phyloP scores from a whole-genome alignment of 1,140 invertebrate species.

The Aculops lycopersici region DNA sequence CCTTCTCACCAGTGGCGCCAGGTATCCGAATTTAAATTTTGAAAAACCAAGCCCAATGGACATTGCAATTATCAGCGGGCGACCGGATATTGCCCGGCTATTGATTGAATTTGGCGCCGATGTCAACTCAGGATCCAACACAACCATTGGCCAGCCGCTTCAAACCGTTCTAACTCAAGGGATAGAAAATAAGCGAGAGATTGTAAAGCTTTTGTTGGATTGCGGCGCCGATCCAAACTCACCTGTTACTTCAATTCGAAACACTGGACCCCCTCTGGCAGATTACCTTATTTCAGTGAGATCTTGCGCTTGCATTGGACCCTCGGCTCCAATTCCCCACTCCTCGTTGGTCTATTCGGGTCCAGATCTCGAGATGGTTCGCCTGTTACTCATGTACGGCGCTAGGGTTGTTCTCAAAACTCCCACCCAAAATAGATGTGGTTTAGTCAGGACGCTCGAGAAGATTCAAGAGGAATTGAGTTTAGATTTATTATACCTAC shows the following conservation, averaged over 20 bases:
- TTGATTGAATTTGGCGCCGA: conserved; percentile 28
- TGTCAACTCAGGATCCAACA: conserved; percentile 36
- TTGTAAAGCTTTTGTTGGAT: conserved; percentile 30
- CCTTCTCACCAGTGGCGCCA: conserved; percentile 44
- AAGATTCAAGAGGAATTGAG: neutral
- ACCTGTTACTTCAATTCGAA: conserved; percentile 24
- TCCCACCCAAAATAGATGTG: conserved; percentile 4
- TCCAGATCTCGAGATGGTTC: conserved; percentile 29
- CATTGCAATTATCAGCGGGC: conserved; percentile 41
- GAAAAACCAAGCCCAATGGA: conserved; percentile 49
- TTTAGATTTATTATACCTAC: neutral
- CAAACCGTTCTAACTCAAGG: conserved; percentile 55
- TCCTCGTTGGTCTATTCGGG: conserved; percentile 15
- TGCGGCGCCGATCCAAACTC: conserved; percentile 45
- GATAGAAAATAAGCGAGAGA: conserved; percentile 11
- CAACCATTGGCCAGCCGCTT: conserved; percentile 45
- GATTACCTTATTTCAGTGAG: conserved; percentile 30
- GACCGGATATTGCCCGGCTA: conserved; percentile 28
- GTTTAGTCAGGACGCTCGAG: conserved; percentile 3
- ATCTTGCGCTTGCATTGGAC: neutral
- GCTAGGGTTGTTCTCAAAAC: conserved; percentile 19
- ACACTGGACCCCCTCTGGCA: conserved; percentile 33
- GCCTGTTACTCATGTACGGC: conserved; percentile 38
- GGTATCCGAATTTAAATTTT: conserved; percentile 26
- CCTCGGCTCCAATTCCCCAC: neutral